Base-by-base conservation (phyloP, 1,140 invertebrate genomes). In the Nasonia longicornis region DNA sequence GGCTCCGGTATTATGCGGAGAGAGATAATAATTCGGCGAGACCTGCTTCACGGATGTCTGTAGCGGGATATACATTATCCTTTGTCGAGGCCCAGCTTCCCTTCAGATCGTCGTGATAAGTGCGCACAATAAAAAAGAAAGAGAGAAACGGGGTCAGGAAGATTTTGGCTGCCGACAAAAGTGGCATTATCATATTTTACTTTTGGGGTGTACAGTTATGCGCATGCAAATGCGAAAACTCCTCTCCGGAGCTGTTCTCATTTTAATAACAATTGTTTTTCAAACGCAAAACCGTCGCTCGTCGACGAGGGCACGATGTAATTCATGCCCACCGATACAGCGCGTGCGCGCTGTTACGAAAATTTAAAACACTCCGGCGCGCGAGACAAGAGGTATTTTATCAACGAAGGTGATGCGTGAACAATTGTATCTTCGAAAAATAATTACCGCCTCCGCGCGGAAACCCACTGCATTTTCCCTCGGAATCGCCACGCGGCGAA, bases 11-110 rank as follows among this genome's bases (percentile, higher is more conserved):
- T 58, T 58, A 76, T 48, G 70, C 83, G 48, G 67, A 31, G 66
- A 29, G 76, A 31, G 26, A 42, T 42, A n/a, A 79, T 79, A 79
- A 79, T 79, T 73, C 58, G 72, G 26, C 78, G 63, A 79, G 78
- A 79, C 78, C 78, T 73, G 78, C 70, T 74, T 79, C 58, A 66
- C 70, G 58, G 31, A 73, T 79, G 58, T 58, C 70, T 35, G n/a
- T 79, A 79, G 78, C 70, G 70, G 78, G 58, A 73, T 63, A 79
- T 31, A 26, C 8, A 67, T 67, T 12, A 29, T 73, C 70, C 38
- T 79, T 79, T 79, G 71, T 79, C 70, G 58, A 64, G n/a, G 2
- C 69, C 8, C 69, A n/a, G 69, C 29, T n/a, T 79, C 48, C 77
- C 77, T 63, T n/a, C 22, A 66, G 78, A 79, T 79, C 58, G 26